Evolutionary conservation across 2,888 invertebrate species (phyloP), one percentile per base, ranked within the genome.

Genomic region (Blomia tropicalis): DNA sequence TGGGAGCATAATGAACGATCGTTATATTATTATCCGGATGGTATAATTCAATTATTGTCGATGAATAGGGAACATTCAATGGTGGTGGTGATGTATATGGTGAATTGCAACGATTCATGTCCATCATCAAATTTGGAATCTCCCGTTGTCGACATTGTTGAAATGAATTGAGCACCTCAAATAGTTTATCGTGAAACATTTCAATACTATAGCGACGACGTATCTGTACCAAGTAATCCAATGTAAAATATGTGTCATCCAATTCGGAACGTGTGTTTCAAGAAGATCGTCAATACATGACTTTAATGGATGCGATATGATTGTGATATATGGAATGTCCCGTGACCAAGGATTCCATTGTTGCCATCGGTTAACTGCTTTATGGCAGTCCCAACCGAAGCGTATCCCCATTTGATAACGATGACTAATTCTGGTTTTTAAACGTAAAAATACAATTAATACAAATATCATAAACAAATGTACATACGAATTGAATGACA

Each of bases 271-370:
- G 29, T 22, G 14, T 5, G 25, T 29, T 11, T 29, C 29, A n/a
- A 56, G 23, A 14, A 56, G 29, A 31, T 56, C 56, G 29, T 56
- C 56, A 56, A 56, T 56, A 25, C 19, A 31, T 14, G 3, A 31
- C 14, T 27, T 29, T 19, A 74, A 66, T 5, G 87, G 87, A 75
- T 89, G 89, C 62, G 84, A 85, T 0, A 84, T 81, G 69, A 84
- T 82, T 0, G 87, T 87, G 36, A 81, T 73, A 75, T 82, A 84
- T 0, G 87, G 88, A 66, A 87, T 82, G 65, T 83, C 81, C 64
- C 80, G 81, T 66, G 82, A 81, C 75, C 85, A 85, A 0, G 88
- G 88, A 73, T 88, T 88, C 89, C 89, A 89, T 64, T 82, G 70
- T 68, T 75, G 73, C n/a, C 72, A 70, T 64, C 74, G 72, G 0